Percentiles rank a stretch among this genome's conserved stretches.
Conservation (phyloP, 2,888 invertebrate genomes). For the Calephelis perditalis region DNA sequence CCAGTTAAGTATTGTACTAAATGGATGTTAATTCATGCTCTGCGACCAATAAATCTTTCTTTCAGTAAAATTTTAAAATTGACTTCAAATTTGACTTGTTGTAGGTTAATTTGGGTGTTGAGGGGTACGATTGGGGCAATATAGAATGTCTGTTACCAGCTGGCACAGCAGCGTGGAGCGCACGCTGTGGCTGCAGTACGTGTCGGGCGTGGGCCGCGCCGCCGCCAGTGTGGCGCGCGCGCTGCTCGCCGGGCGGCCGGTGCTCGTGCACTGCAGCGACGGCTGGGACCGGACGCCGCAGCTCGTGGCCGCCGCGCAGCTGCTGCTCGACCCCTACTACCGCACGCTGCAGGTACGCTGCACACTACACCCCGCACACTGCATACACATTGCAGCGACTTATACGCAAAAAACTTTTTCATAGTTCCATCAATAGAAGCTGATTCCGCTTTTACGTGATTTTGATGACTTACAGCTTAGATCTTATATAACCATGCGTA, state of each 20-base stretch:
- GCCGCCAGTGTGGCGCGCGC: conserved; percentile 89
- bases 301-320: conserved; percentile 94
- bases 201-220: conserved; percentile 90
- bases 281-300: conserved; percentile 99
- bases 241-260: conserved; percentile 91
- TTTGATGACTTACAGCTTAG: too few relatives aligned
- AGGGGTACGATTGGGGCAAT: neutral
- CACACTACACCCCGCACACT: neutral
- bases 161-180: conserved; percentile 94
- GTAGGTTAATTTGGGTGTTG: neutral
- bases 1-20: too few relatives aligned
- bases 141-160: conserved; percentile 60
- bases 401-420: too few relatives aligned
- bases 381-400: neutral
- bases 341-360: conserved; percentile 88
- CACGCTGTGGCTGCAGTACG: conserved; percentile 94
- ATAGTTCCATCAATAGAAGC: too few relatives aligned
- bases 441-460: too few relatives aligned
- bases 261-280: conserved; percentile 98
- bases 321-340: conserved; percentile 96
- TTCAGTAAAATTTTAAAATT: too few relatives aligned
- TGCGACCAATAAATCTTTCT: too few relatives aligned
- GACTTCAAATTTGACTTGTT: neutral
- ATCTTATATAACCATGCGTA: too few relatives aligned
- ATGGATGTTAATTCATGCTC: too few relatives aligned